phyloP scores from a whole-genome alignment of 1,140 invertebrate species.

The Heliothis virescens region DNA sequence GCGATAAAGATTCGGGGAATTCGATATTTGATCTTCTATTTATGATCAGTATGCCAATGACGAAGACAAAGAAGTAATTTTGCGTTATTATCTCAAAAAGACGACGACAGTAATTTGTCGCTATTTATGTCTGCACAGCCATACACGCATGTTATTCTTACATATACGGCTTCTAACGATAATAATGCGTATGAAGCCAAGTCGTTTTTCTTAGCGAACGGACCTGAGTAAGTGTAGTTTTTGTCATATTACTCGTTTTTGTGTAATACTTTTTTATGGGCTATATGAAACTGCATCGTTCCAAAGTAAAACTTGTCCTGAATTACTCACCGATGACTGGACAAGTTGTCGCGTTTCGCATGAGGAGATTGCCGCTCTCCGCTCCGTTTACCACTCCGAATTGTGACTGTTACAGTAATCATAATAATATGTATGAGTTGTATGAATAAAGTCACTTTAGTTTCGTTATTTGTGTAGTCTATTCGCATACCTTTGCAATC shows the following conservation, averaged over 20 bases:
- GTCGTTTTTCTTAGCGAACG: slow-evolving; percentile 5
- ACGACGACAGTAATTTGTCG: slow-evolving; percentile 11
- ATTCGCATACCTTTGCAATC: slow-evolving; percentile 34
- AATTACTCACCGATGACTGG: slow-evolving; percentile 55
- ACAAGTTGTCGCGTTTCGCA: slow-evolving; percentile 66
- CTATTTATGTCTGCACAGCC: slow-evolving; percentile 12
- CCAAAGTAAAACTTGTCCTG: slow-evolving; percentile 36
- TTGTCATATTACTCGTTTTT: neutral
- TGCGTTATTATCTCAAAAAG: neutral
- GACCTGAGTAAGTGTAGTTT: neutral
- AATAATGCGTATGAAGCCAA: slow-evolving; percentile 24
- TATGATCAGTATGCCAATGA: no score
- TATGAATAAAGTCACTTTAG: slow-evolving; percentile 38
- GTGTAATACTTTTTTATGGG: slow-evolving; percentile 12
- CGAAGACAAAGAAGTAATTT: no score
- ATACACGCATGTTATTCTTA: neutral
- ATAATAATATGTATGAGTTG: slow-evolving; percentile 37
- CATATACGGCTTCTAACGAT: slow-evolving; percentile 36
- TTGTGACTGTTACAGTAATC: slow-evolving; percentile 53
- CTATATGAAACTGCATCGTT: slow-evolving; percentile 40
- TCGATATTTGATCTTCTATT: no score
- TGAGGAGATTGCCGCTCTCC: slow-evolving; percentile 60
- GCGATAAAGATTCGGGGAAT: no score
- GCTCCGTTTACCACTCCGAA: slow-evolving; percentile 61
- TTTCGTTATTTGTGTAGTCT: slow-evolving; percentile 16